phyloP scores from a whole-genome alignment of 2,797 vertebrate genomes.

The Sebastes nivosus region DNA sequence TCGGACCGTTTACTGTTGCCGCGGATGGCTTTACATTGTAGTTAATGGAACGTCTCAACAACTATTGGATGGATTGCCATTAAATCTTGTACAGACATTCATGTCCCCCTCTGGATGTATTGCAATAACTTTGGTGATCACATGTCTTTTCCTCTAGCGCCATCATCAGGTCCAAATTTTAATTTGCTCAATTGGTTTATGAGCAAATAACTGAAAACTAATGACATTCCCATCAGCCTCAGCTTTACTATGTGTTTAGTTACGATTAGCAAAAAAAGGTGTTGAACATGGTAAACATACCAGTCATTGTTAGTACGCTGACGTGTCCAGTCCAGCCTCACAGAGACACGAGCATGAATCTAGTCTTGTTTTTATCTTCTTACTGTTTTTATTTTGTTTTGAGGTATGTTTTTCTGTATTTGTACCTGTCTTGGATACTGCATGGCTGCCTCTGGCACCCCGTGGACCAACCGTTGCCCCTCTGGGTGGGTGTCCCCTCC shows the following conservation, averaged over 20 bases:
- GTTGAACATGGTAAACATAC: not conserved
- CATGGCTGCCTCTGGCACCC: slow-evolving; percentile 85
- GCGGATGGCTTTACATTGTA: too few species aligned
- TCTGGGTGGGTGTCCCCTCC: slow-evolving; percentile 77
- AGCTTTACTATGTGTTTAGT: not conserved
- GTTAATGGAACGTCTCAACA: too few species aligned
- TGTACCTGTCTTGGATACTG: slow-evolving; percentile 94
- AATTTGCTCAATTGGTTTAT: too few species aligned
- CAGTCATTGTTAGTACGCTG: not conserved
- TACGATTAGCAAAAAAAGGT: not conserved
- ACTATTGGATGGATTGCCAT: too few species aligned
- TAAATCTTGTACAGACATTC: too few species aligned
- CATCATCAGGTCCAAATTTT: too few species aligned
- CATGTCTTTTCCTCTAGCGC: too few species aligned
- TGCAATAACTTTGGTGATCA: too few species aligned
- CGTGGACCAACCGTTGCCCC: slow-evolving; percentile 78
- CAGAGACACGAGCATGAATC: not conserved
- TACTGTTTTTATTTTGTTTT: not conserved
- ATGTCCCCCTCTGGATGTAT: too few species aligned
- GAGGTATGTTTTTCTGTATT: not conserved
- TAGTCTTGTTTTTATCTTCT: not conserved
- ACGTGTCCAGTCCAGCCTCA: not conserved
- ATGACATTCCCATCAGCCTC: not conserved
- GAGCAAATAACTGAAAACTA: not conserved
- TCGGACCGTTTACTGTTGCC: too few species aligned